A percentile compares a stretch with the other conserved stretches of the same genome.
Evolutionary conservation across 2,113 vertebrate species (phyloP).

Genomic region (Etheostoma spectabile): DNA sequence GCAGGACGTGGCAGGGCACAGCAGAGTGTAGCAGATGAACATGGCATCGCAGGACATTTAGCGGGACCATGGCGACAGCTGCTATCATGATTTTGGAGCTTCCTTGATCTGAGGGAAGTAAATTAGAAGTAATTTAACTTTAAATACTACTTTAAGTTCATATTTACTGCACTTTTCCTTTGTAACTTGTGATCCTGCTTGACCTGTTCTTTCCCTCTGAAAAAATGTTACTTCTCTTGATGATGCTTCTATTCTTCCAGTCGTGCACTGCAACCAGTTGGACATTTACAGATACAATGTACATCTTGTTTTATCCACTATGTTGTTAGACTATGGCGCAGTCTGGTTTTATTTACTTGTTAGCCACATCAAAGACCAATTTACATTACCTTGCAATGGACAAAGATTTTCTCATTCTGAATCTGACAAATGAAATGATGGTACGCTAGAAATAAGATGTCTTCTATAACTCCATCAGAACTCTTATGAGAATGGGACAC

Average conservation of each 20-base stretch:
- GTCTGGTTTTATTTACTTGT: not conserved
- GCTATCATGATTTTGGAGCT: no score
- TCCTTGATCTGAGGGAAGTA: no score
- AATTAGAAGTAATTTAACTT: not conserved
- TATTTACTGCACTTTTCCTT: constrained; percentile 19
- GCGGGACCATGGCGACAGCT: no score
- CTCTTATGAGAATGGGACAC: not conserved
- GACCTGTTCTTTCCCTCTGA: not conserved
- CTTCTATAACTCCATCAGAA: not conserved
- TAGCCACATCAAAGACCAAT: not conserved
- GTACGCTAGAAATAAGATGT: not conserved
- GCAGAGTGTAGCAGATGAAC: no score
- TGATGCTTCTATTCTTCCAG: not conserved
- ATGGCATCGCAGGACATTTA: no score
- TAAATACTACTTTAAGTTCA: constrained; percentile 26
- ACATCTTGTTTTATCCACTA: not conserved
- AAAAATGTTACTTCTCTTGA: not conserved
- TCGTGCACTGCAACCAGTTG: not conserved
- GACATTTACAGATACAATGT: not conserved
- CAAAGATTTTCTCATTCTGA: not conserved
- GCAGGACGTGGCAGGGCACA: no score
- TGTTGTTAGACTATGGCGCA: not conserved
- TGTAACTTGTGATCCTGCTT: constrained; percentile 3
- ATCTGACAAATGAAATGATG: not conserved
- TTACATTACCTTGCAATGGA: not conserved